Conservation (phyloP, 1,140 invertebrate genomes). For the Pseudomyrmex cubaensis region DNA sequence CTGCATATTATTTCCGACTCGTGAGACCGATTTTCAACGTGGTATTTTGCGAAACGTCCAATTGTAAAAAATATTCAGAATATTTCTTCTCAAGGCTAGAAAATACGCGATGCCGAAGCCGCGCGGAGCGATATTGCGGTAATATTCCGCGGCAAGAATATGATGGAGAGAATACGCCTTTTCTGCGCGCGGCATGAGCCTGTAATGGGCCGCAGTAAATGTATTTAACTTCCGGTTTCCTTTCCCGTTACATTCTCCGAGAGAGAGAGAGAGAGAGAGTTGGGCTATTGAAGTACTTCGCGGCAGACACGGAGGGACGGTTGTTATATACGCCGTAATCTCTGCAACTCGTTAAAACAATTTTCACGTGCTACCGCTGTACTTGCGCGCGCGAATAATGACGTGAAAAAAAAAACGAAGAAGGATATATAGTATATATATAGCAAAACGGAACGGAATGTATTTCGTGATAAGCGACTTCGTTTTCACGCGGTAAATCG, state of each 20-base stretch:
- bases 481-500: not conserved
- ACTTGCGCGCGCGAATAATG: slow-evolving; percentile 5
- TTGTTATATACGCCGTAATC: slow-evolving; percentile 53
- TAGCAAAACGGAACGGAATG: not conserved
- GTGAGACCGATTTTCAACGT: not conserved
- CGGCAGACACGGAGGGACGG: slow-evolving; percentile 32
- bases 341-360: slow-evolving; percentile 66
- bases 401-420: slow-evolving; percentile 1
- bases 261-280: no score
- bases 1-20: no score
- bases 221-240: slow-evolving; percentile 63
- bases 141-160: slow-evolving; percentile 13
- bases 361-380: slow-evolving; percentile 52
- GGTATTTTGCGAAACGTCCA: not conserved
- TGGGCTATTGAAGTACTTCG: slow-evolving; percentile 27
- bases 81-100: not conserved
- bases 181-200: not conserved
- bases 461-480: not conserved
- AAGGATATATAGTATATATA: no score
- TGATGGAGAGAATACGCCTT: not conserved
- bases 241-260: slow-evolving; percentile 45
- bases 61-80: no score
- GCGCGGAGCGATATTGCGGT: not conserved
- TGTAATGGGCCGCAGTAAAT: slow-evolving; percentile 48
- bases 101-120: slow-evolving; percentile 1